Percentiles rank a stretch among this genome's conserved stretches.
Evolutionary conservation across 2,113 vertebrate species (phyloP).

Genomic region (Chiloscyllium plagiosum): DNA sequence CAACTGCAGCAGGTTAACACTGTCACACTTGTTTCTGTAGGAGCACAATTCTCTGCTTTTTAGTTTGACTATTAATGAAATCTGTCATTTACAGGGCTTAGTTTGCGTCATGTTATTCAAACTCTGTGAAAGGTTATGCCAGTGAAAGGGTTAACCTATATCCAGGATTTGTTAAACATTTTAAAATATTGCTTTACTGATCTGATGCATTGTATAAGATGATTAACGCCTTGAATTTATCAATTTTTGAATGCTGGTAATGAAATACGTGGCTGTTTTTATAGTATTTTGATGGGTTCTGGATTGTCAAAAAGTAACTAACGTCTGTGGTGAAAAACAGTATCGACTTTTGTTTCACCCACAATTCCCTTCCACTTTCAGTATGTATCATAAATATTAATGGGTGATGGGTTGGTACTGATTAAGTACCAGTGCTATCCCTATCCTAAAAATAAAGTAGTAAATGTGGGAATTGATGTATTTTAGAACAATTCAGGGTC

Average conservation of each 20-base stretch:
- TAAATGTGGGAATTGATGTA: background rate
- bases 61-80: background rate
- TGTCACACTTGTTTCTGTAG: background rate
- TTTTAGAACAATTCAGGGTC: slow-evolving; percentile 4
- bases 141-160: background rate
- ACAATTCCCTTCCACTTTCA: slow-evolving; percentile 3
- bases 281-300: slow-evolving; percentile 28
- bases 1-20: background rate
- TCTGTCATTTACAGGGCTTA: background rate
- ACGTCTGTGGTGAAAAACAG: slow-evolving; percentile 24
- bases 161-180: slow-evolving; percentile 24
- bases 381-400: background rate
- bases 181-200: slow-evolving; percentile 20
- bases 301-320: slow-evolving; percentile 31
- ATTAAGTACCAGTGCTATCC: background rate
- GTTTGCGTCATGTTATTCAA: background rate
- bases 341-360: background rate
- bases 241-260: slow-evolving; percentile 17
- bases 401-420: background rate
- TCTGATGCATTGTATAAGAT: slow-evolving; percentile 18
- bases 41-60: background rate
- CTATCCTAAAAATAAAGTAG: background rate
- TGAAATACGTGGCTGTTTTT: background rate
- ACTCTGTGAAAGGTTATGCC: background rate
- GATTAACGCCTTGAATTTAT: slow-evolving; percentile 31